Evolutionary conservation across 1,140 invertebrate species (phyloP).

Genomic region (Drosophila auraria): DNA sequence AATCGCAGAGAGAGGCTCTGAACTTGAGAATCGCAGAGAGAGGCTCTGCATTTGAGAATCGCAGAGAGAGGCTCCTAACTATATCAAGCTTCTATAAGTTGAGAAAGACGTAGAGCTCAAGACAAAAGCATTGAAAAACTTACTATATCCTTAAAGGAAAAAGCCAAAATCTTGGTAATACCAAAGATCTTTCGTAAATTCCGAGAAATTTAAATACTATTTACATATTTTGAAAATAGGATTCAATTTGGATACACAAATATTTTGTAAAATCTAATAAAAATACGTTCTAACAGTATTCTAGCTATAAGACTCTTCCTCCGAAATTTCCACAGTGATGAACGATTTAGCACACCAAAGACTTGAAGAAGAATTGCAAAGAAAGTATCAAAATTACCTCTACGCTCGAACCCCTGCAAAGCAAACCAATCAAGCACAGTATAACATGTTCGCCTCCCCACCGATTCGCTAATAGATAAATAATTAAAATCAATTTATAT

Average conservation of each 20-base stretch:
- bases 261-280: background rate
- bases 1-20: no score
- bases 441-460: constrained; percentile 52
- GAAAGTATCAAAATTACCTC: constrained; percentile 26
- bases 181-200: background rate
- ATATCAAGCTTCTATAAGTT: no score
- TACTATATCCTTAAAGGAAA: no score
- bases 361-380: constrained; percentile 9
- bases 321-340: background rate
- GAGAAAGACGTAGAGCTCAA: no score
- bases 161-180: background rate
- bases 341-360: constrained; percentile 5
- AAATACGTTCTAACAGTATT: no score
- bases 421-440: constrained; percentile 38
- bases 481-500: constrained; percentile 84
- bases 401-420: constrained; percentile 1
- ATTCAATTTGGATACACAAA: background rate
- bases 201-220: no score
- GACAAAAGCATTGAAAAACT: no score
- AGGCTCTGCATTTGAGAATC: no score
- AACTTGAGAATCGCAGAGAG: no score
- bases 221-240: background rate
- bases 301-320: background rate
- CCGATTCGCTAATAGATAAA: constrained; percentile 79
- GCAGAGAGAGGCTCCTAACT: no score